Base-by-base conservation (phyloP, 2,797 vertebrate species). In the Ctenochaetus hawaiiensis region DNA sequence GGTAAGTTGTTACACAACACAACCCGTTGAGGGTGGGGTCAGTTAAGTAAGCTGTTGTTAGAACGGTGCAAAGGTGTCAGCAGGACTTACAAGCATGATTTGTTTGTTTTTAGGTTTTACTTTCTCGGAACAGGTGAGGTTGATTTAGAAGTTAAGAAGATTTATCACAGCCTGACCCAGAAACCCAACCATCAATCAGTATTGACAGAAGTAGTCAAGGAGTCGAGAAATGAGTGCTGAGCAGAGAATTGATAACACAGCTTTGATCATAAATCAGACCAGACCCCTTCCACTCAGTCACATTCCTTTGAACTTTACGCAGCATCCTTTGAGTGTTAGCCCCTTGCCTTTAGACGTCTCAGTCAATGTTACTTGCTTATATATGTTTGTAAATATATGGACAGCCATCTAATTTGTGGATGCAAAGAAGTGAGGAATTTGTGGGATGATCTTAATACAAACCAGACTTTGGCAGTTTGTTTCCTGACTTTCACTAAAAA, bases 1-100 rank as follows among this genome's bases (percentile, higher is more conserved):
- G 68, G 61, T 76, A 41, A 51, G 17, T 30, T 45, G 23, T 78
- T 80, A 22, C n/a, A 52, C 61, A 78, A 71, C 61, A 53, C 53
- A 61, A 57, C 43, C 22, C 11, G 14, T 48, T 44, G 17, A 22
- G n/a, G 22, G 6, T 18, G 6, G 58, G 56, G 54, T 69, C 70
- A 52, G 70, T 75, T 80, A 45, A 69, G 37, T 73, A 63, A 77
- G 58, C 57, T 26, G 23, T 54, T 47, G 0, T 75, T 59, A 3
- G 41, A 47, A 6, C 4, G 0, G 37, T 37, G 3, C 11, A 30
- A 64, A 70, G 20, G 23, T 63, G 65, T 76, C 59, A 65, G 22
- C 16, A 10, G 18, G 22, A 72, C 8, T 44, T 71, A 62, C 10
- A 41, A 34, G 51, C 1, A 1, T 51, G 37, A 68, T 72, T 64